Base-by-base conservation (phyloP, 2,888 invertebrate species). In the Phyllotreta striolata region DNA sequence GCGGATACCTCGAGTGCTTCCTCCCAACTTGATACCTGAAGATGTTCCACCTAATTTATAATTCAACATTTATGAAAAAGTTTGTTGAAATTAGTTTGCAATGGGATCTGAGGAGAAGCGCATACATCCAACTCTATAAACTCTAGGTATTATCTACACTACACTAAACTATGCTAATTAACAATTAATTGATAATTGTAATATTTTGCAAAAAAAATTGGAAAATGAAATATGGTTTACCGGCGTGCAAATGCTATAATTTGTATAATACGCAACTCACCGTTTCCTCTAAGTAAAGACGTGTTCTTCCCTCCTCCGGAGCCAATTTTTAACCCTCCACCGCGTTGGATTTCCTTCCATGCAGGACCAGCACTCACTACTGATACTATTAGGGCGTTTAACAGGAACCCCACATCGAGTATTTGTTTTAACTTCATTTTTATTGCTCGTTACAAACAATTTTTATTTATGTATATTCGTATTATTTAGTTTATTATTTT, bases 341-440 rank as follows among this genome's bases (percentile, higher is more conserved):
- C 81, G 47, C 82, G 72, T 62, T 80, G 80, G n/a, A 80, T 75
- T 47, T 79, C 80, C 58, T 79, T 80, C 81, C 81, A 82, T 41
- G 80, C 80, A 5, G 81, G 81, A 6, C 81, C 81, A 4, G 80
- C 81, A 71, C 81, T 81, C 24, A 81, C 81, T 35, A 79, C 81
- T 43, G 74, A 73, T 55, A 78, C 80, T 46, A 81, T 78, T 47
- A 80, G 69, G 59, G 79, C 72, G 64, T 78, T 80, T 63, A 80
- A 69, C 49, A 79, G 72, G 40, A 80, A 75, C 62, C 77, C 76
- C 62, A 78, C 76, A 59, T 76, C 72, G 69, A 77, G 74, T 79
- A 80, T 80, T 13, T 57, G 46, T 34, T 49, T 47, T 10, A 12
- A 12, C 38, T 38, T 52, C 7, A 51, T 38, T 40, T 12, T 40